phyloP scores from a whole-genome alignment of 2,797 vertebrate genomes.

The Gymnopithys bicolor region DNA sequence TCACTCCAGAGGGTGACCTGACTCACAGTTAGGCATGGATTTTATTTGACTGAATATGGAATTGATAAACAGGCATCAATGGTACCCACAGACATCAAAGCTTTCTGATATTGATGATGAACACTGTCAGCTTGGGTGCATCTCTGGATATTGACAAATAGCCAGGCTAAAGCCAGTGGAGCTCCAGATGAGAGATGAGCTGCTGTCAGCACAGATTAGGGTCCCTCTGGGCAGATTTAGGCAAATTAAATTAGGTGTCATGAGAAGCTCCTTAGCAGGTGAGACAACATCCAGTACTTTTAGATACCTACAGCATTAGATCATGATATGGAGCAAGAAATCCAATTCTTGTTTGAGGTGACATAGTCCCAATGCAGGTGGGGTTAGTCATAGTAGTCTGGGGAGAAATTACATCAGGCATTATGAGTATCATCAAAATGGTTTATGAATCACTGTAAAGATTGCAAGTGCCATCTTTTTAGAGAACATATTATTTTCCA shows the following conservation, averaged over 20 bases:
- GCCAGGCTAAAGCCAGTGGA: neutral
- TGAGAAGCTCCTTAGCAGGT: neutral
- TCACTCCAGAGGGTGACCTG: neutral
- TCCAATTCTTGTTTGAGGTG: neutral
- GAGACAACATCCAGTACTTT: accelerated
- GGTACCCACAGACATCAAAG: neutral
- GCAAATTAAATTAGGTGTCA: neutral
- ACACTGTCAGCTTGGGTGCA: neutral
- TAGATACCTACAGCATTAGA: neutral
- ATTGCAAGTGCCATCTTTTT: neutral
- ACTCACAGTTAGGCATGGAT: neutral
- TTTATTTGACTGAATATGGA: neutral
- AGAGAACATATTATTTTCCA: neutral
- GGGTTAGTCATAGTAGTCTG: neutral
- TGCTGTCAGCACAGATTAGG: neutral
- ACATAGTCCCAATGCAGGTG: accelerated
- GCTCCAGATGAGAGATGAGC: neutral
- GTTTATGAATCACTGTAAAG: neutral
- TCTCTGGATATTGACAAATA: neutral
- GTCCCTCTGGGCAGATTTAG: neutral
- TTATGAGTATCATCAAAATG: neutral
- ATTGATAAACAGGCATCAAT: neutral
- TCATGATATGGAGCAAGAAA: neutral
- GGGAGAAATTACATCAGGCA: neutral
- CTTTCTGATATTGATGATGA: neutral